Base-by-base conservation (phyloP, 2,888 invertebrate species). In the Aricia artaxerxes region DNA sequence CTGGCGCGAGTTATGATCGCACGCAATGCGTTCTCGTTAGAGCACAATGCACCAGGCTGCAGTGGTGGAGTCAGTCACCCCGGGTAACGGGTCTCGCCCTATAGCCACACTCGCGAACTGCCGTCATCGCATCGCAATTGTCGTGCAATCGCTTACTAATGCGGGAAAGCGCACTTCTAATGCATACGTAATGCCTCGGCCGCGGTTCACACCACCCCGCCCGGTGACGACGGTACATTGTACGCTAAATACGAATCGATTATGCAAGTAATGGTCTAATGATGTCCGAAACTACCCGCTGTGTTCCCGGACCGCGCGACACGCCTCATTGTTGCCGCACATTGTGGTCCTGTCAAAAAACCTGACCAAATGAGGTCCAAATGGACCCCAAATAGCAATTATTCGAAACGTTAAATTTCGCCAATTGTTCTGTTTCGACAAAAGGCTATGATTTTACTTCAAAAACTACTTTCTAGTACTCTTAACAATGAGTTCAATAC, bases 41-140 rank as follows among this genome's bases (percentile, higher is more conserved):
- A 92, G 93, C 94, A 93, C 94, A 93, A 93, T 94, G 94, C 94
- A 93, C 94, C 94, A 93, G 92, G 92, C 90, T 92, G 92, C 92
- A 92, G 88, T 90, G 91, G 87, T 89, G 86, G 88, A 91, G 94
- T 94, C 94, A 94, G 89, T 94, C 93, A 94, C 94, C 94, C 90
- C 93, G 89, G 88, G 90, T 93, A 93, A 94, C 93, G 93, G 94
- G 91, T 89, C 90, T 91, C 90, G 93, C 92, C 93, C 93, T 93
- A 91, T 89, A 92, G 87, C 91, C 88, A 85, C 86, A 82, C 82
- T 82, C 83, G 84, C 84, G 82, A 83, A 82, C 80, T 88, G 89
- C 89, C 91, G 90, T 91, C 92, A 91, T 89, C 90, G 88, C 86
- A 86, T 86, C 86, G 88, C 90, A 87, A 88, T 89, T 91, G 91